Base-by-base conservation (phyloP, 1,140 invertebrate genomes). In the Aphelinus atriplicis region DNA sequence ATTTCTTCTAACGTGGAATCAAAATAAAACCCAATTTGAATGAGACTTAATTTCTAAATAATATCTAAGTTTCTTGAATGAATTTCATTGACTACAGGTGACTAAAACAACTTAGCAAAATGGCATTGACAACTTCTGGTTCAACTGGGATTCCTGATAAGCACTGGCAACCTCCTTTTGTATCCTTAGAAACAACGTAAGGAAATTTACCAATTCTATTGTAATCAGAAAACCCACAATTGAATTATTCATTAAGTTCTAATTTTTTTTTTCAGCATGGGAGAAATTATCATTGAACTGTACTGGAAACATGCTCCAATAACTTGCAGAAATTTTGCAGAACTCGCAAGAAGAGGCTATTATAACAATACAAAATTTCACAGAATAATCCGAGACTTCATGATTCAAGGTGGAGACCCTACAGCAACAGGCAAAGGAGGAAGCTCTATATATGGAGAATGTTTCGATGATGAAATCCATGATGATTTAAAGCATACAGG, bases 221-320 rank as follows among this genome's bases (percentile, higher is more conserved):
- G 26, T 26, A 61, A 42, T n/a, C 3, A 57, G 9, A 53, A 5
- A 53, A 57, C 56, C 26, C 3, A 10, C 26, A n/a, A 53, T 53
- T 53, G 4, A 7, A 10, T 7, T 57, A 57, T 57, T 46, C 3
- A 61, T 53, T 53, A 6, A 6, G 51, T 4, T 9, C 4, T 62
- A 53, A 65, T 71, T 75, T 61, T 47, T 80, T 65, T 58, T 66
- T 78, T 80, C 83, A 99, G 97, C 53, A 98, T 99, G 96, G 97
- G 98, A 1, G 94, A 95, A 82, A 90, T 99, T 48, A 90, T 92
- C 0, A 87, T 99, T 57, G 97, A 99, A 86, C 89, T 99, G 61
- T 99, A 99, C 83, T 99, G 97, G 98, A 97, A 98, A 87, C 97
- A 99, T 87, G 94, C 97, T 6, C 97, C 97, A 45, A 93, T 93